These are phyloP conservation scores for Pseudochirops cupreus DNA, from an alignment of 2,797 vertebrate genomes.

Conservation along the genomic window DNA sequence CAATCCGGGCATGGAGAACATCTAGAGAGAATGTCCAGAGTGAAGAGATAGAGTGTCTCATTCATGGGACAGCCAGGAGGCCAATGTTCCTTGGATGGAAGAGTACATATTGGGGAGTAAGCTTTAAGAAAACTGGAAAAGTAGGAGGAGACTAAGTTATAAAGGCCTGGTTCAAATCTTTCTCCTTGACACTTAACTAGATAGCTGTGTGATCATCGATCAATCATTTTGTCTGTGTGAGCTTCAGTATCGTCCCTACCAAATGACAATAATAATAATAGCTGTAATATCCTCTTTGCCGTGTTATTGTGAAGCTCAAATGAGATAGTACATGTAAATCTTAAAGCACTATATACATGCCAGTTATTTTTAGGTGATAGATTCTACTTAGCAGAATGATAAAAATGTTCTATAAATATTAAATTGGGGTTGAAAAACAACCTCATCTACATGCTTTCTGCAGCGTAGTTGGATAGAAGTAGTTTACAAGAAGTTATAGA, in stretches of 20 bases:
- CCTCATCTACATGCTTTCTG: neutral
- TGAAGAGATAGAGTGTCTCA: neutral
- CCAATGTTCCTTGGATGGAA: neutral
- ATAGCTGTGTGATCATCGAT: neutral
- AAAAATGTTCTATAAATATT: neutral
- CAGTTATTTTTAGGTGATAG: neutral
- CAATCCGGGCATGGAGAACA: neutral
- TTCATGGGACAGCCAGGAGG: neutral
- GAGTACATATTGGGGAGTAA: neutral
- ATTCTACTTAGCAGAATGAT: neutral
- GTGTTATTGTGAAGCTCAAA: neutral
- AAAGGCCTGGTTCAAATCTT: neutral
- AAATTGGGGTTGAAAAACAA: neutral
- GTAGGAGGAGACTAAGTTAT: neutral
- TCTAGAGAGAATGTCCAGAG: neutral
- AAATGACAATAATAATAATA: neutral
- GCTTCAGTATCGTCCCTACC: neutral
- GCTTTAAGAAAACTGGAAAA: neutral
- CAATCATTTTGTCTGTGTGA: neutral
- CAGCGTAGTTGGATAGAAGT: constrained; percentile 38
- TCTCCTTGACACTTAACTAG: neutral
- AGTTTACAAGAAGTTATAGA: constrained; percentile 2
- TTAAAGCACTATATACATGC: neutral
- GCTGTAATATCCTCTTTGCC: neutral
- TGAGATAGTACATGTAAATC: neutral